These are phyloP conservation scores for Mechanitis messenoides DNA, from an alignment of 2,888 invertebrate species.

Conservation along the genomic window DNA sequence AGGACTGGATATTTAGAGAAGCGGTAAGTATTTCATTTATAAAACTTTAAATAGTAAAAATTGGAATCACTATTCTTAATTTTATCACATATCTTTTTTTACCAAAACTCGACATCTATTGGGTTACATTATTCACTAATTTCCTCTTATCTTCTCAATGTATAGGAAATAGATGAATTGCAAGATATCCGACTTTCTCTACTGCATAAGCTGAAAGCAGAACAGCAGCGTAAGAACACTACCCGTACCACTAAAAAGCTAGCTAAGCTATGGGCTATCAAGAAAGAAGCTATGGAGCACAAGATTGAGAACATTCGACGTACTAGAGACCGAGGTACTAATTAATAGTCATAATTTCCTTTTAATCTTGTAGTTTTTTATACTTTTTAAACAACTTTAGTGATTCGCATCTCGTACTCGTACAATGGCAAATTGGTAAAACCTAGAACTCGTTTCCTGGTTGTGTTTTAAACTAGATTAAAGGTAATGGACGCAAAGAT, in stretches of 20 bases:
- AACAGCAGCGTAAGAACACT: slow-evolving; percentile 67
- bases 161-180: slow-evolving; percentile 82
- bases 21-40: slow-evolving; percentile 52
- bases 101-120: no score
- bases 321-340: slow-evolving; percentile 66
- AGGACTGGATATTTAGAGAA: slow-evolving; percentile 90
- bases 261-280: slow-evolving; percentile 63
- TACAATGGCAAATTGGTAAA: no score
- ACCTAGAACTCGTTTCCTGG: no score
- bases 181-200: slow-evolving; percentile 82
- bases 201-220: slow-evolving; percentile 78
- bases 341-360: neutral
- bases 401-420: no score
- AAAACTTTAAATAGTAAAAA: neutral
- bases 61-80: no score
- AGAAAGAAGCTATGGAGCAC: slow-evolving; percentile 74
- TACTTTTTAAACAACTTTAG: no score
- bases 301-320: slow-evolving; percentile 76
- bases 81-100: no score
- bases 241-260: slow-evolving; percentile 66
- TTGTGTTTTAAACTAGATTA: no score
- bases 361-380: neutral
- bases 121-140: no score
- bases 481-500: no score
- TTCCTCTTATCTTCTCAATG: neutral